A percentile compares a stretch with the other conserved stretches of the same genome.
These are phyloP conservation scores for Bombus haemorrhoidalis DNA, from an alignment of 1,140 invertebrate genomes.

Conservation along the genomic window DNA sequence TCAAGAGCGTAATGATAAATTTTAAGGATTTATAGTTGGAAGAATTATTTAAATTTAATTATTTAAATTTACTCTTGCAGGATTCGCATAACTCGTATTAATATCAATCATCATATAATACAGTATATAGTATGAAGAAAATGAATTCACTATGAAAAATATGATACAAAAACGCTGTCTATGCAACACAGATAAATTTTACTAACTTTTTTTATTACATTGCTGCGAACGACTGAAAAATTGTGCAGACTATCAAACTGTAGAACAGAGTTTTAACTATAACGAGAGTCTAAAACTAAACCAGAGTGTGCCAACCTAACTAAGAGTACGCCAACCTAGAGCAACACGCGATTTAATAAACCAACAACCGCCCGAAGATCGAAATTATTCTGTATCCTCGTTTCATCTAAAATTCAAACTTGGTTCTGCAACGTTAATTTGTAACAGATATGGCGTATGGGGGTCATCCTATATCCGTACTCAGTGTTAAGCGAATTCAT, in stretches of 20 bases:
- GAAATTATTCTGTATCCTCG: conserved; percentile 7
- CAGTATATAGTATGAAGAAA: too few relatives aligned
- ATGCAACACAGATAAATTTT: not conserved
- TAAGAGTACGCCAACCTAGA: not conserved
- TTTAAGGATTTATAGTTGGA: not conserved
- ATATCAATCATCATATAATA: not conserved
- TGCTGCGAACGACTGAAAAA: not conserved
- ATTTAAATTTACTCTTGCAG: too few relatives aligned
- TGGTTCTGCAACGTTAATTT: not conserved
- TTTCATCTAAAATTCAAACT: not conserved
- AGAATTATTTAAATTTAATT: not conserved
- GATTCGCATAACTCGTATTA: not conserved
- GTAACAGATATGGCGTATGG: not conserved
- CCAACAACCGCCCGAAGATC: not conserved
- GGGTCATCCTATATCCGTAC: not conserved
- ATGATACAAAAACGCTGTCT: not conserved
- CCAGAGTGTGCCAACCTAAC: not conserved
- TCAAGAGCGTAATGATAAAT: not conserved
- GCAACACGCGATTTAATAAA: conserved; percentile 3
- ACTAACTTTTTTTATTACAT: not conserved
- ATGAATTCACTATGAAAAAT: not conserved
- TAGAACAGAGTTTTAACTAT: not conserved
- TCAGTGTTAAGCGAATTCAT: not conserved
- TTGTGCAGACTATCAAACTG: not conserved
- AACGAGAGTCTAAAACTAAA: not conserved